These are phyloP conservation scores for Aporophyla lueneburgensis DNA, from an alignment of 2,888 invertebrate species.

Conservation along the genomic window DNA sequence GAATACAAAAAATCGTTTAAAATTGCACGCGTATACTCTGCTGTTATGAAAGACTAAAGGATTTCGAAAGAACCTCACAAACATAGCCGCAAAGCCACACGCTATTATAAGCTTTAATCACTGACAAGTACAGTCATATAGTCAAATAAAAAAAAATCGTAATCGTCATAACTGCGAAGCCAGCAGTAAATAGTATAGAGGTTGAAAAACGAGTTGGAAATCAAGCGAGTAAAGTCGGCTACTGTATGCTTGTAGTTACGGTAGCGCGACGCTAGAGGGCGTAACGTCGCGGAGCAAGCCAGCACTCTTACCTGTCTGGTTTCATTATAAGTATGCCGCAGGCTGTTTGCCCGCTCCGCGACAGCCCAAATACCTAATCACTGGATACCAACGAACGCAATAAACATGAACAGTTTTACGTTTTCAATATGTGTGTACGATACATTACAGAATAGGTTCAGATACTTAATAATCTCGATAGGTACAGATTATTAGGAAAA, in stretches of 20 bases:
- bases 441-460: not conserved
- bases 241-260: constrained; percentile 63
- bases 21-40: not conserved
- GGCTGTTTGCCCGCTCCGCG: constrained; percentile 77
- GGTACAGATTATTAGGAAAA: not conserved
- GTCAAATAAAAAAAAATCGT: constrained; percentile 9
- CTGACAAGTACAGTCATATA: constrained; percentile 11
- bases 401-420: constrained; percentile 51
- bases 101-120: constrained; percentile 27
- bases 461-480: not conserved
- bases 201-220: constrained; percentile 63
- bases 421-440: constrained; percentile 34
- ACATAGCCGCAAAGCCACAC: not conserved
- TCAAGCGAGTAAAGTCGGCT: constrained; percentile 61
- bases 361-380: constrained; percentile 76
- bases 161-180: constrained; percentile 1
- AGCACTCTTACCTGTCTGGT: constrained; percentile 78
- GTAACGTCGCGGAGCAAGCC: constrained; percentile 70
- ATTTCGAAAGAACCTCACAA: constrained; percentile 7
- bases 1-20: not conserved
- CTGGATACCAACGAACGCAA: constrained; percentile 65
- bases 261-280: constrained; percentile 70
- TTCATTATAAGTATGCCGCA: constrained; percentile 80
- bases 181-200: constrained; percentile 46
- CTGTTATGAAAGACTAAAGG: not conserved